Evolutionary conservation across 2,797 vertebrate species (phyloP).

Genomic region (Stomatorhinus walkeri): DNA sequence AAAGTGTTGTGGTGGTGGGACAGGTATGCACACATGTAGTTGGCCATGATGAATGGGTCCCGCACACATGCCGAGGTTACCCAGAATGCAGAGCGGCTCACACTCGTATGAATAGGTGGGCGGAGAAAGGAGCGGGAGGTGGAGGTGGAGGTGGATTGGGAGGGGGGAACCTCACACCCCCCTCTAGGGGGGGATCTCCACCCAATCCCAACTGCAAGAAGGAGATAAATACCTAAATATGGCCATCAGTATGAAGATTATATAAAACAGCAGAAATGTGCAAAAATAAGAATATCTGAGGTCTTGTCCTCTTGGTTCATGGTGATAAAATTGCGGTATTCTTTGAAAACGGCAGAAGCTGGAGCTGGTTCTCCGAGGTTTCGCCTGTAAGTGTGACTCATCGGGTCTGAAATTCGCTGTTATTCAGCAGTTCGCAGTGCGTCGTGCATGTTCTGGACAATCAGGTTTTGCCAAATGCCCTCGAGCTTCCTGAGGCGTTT

Average conservation of each 20-base stretch:
- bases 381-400: neutral
- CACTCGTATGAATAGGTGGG: neutral
- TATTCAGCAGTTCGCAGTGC: neutral
- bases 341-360: neutral
- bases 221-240: neutral
- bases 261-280: neutral
- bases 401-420: neutral
- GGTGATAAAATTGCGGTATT: neutral
- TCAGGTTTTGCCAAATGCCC: neutral
- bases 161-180: neutral
- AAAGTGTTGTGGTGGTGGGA: neutral
- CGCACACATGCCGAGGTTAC: neutral
- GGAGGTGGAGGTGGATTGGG: neutral
- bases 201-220: neutral
- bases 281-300: neutral
- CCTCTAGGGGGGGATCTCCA: neutral
- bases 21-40: neutral
- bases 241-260: neutral
- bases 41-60: neutral
- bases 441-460: neutral
- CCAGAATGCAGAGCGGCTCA: neutral
- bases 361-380: neutral
- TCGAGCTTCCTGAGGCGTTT: neutral
- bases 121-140: neutral
- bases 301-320: neutral